Evolutionary conservation across 2,888 invertebrate genomes (phyloP), one percentile per base, ranked within the genome.

Genomic region (Autographa gamma): DNA sequence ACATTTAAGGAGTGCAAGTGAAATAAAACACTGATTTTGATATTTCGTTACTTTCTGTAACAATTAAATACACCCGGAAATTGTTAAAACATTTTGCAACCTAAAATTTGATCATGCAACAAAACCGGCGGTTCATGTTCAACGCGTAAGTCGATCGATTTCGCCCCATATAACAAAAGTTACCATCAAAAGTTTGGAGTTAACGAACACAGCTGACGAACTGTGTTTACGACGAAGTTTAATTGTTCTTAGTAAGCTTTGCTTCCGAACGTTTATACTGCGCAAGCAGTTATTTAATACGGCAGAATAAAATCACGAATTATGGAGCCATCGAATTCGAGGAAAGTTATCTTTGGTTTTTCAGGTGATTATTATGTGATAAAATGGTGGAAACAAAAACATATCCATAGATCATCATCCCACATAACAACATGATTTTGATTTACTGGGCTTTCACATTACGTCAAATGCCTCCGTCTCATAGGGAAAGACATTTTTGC

Each of bases 131-230:
- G 54, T 54, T 56, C 2, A 56, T 56, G 54, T 56, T 56, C 54
- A 25, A 56, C 25, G 25, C 25, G 19, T 56, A 56, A 56, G 54
- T 56, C 54, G 54, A 56, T 56, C 54, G 54, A 56, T 56, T 56
- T 19, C 13, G 61, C 61, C 41, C 19, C 43, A 43, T 14, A 61
- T 14, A 43, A 14, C 16, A 38, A 13, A 43, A 61, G 61, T 61
- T 61, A 56, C 54, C 54, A 56, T 43, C 19, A 43, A 19, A 61
- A 61, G 60, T 61, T 61, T 34, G 41, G 61, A 41, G 43, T 43
- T 61, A 61, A 43, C 43, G 61, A 61, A 43, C 54, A 19, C 54
- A 56, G 54, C 54, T 56, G 54, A 43, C 43, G 41, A 61, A 43
- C 43, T 5, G 43, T 41, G 61, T 61, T 43, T 25, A 19, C 61